These are phyloP conservation scores for Ormyrus rosae DNA, from an alignment of 2,888 invertebrate genomes.

Conservation along the genomic window DNA sequence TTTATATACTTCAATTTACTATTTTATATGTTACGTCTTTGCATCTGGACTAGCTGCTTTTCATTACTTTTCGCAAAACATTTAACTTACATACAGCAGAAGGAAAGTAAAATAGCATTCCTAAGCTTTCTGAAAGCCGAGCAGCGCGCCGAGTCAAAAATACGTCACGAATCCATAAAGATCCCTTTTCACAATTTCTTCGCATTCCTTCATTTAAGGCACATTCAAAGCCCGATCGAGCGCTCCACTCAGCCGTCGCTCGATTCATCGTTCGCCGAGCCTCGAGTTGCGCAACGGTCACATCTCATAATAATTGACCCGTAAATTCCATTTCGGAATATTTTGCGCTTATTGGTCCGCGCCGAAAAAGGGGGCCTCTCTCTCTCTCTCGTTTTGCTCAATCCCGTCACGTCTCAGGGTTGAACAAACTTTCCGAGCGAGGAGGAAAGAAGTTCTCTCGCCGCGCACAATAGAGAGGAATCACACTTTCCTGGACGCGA, in stretches of 20 bases:
- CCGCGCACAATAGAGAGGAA: conserved; percentile 37
- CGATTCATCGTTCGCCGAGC: conserved; percentile 9
- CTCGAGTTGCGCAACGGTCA: conserved; percentile 8
- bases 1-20: no score
- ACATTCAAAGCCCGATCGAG: conserved; percentile 23
- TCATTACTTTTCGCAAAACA: no score
- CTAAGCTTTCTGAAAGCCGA: no score
- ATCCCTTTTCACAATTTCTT: conserved; percentile 18
- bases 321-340: conserved; percentile 23
- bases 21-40: no score
- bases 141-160: no score
- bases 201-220: conserved; percentile 34
- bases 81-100: no score
- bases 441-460: neutral
- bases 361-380: neutral
- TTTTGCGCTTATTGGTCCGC: conserved; percentile 10
- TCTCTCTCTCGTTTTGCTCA: neutral
- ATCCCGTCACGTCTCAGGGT: neutral
- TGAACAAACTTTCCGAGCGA: conserved; percentile 26
- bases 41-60: no score
- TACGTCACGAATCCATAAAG: no score
- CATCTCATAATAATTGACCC: conserved; percentile 38
- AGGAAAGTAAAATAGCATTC: no score
- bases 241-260: neutral
- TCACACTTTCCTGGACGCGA: conserved; percentile 47